A percentile compares a stretch with the other conserved stretches of the same genome.
These are phyloP conservation scores for Schizopygopsis pylzovi DNA, from an alignment of 2,797 vertebrate genomes.

Conservation along the genomic window DNA sequence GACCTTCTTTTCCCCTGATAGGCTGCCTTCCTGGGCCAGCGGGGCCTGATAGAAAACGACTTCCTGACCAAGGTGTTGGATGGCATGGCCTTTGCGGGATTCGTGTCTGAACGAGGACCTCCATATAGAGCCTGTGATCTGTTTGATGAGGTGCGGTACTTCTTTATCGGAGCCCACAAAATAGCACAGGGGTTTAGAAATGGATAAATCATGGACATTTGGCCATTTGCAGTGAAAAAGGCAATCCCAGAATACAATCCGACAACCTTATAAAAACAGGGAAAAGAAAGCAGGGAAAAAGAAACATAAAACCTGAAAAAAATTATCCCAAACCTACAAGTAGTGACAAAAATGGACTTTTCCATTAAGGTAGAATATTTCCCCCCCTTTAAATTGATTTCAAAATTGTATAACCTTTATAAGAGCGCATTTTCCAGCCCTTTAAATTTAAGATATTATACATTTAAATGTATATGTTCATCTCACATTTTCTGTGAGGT, in stretches of 20 bases:
- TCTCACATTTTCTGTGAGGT: background rate
- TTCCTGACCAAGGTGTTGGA: conserved; percentile 97
- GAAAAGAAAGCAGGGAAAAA: background rate
- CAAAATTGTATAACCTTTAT: background rate
- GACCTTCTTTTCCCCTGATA: conserved; percentile 68
- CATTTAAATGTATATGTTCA: background rate
- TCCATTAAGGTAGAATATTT: background rate
- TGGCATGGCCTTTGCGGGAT: conserved; percentile 98
- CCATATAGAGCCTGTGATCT: conserved; percentile 96
- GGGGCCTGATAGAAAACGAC: conserved; percentile 96
- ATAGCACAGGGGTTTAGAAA: background rate
- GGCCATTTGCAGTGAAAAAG: background rate
- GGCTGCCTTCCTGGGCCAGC: conserved; percentile 96
- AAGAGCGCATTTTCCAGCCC: background rate
- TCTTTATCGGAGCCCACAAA: background rate
- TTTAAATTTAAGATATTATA: background rate
- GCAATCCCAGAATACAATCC: background rate
- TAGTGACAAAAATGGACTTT: background rate
- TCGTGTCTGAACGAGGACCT: conserved; percentile 96
- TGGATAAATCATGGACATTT: background rate
- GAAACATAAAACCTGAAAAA: background rate
- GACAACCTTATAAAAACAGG: background rate
- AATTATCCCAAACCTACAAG: background rate
- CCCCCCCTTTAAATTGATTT: background rate
- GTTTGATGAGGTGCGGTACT: conserved; percentile 91